Percentiles rank a stretch among this genome's conserved stretches.
Conservation (phyloP, 2,797 vertebrate genomes). For the Oreonectes daqikongensis region DNA sequence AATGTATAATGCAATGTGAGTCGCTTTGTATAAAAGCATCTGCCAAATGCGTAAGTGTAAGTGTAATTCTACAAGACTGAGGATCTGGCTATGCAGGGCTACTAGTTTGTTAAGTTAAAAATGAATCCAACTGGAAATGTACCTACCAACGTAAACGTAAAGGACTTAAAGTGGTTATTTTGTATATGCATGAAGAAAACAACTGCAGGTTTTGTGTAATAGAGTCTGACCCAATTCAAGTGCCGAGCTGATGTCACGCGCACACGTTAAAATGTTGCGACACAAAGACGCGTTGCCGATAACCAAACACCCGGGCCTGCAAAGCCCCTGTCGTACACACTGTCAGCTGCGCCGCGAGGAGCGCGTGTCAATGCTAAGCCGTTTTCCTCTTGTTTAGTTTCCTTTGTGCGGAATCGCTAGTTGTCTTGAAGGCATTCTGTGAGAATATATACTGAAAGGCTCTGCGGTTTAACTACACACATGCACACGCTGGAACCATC, state of each 20-base stretch:
- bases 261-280: background rate
- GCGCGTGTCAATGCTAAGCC: slow-evolving; percentile 21
- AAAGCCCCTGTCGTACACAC: slow-evolving; percentile 15
- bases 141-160: too few species aligned
- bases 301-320: background rate
- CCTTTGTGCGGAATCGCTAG: background rate
- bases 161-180: background rate
- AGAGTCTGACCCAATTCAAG: slow-evolving; percentile 7
- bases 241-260: background rate
- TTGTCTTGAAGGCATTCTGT: background rate
- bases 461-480: slow-evolving; percentile 6
- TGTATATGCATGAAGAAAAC: background rate
- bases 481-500: slow-evolving; percentile 15
- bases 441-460: slow-evolving; percentile 3
- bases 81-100: too few species aligned
- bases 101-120: too few species aligned
- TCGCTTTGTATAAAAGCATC: too few species aligned
- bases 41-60: too few species aligned
- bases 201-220: background rate
- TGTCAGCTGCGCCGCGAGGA: background rate
- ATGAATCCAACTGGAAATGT: too few species aligned
- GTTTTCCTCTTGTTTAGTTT: slow-evolving; percentile 10
- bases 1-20: too few species aligned
- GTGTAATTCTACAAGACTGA: too few species aligned
- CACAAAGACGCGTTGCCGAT: slow-evolving; percentile 1